Evolutionary conservation across 2,797 vertebrate species (phyloP), one percentile per base, ranked within the genome.

Genomic region (Poeciliopsis presidionis): DNA sequence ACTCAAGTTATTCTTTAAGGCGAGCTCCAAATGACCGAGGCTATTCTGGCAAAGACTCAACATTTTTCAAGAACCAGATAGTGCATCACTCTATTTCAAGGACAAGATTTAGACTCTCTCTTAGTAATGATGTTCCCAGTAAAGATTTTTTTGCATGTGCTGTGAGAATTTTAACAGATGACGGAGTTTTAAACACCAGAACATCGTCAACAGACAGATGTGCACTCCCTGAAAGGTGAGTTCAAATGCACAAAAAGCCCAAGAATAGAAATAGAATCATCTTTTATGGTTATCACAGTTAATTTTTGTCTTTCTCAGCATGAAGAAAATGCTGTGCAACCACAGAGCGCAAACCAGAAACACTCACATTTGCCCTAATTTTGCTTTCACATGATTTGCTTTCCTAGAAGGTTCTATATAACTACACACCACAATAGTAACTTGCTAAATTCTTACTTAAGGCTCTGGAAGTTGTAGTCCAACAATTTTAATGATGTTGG

Each of bases 171-270:
- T 82, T 76, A 84, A 72, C 85, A 83, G 88, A 89, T 87, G 81
- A 90, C 83, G 83, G 70, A 76, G 76, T 90, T 92, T 88, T 76
- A 85, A 86, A 86, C 90, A 85, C 83, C 76, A 79, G 76, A 63
- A 83, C 75, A 79, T 90, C 82, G 80, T 87, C 77, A 65, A 77
- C 73, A 78, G 57, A 78, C 47, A 79, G 81, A 81, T 61, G n/a
- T 75, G 79, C 73, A 43, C 43, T 28, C 43, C 1, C 20, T 77
- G 51, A 79, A 77, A 78, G 75, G 73, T 75, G 49, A 46, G 53
- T 74, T 83, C 78, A 80, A 76, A 70, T 72, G 71, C 70, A 74
- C 39, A 69, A 55, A 45, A n/a, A 18, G 51, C 36, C 51, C 36
- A 45, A 51, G 33, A 30, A 80, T 69, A 88, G 33, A 73, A 83